A percentile compares a stretch with the other conserved stretches of the same genome.
Conservation (phyloP, 1,140 invertebrate genomes). For the Papilio glaucus region DNA sequence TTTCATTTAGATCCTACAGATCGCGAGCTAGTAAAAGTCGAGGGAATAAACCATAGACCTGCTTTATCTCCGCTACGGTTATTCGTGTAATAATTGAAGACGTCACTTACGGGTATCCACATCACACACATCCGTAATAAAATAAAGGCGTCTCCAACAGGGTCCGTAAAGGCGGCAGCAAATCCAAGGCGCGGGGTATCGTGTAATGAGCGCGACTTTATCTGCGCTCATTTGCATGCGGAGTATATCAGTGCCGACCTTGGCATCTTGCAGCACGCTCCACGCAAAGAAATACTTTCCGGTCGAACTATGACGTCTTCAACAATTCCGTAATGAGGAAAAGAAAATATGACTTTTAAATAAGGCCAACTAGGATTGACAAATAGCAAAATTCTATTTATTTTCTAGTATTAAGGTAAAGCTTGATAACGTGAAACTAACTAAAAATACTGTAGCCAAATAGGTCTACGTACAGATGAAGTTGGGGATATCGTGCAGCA, state of each 20-base stretch:
- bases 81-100: conserved; percentile 36
- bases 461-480: no score
- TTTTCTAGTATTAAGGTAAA: no score
- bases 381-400: no score
- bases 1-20: conserved; percentile 35
- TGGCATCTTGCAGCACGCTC: conserved; percentile 67
- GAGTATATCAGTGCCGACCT: conserved; percentile 75
- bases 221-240: conserved; percentile 77
- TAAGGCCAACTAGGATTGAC: not conserved
- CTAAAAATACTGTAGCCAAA: no score
- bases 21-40: conserved; percentile 10
- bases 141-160: conserved; percentile 67
- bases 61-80: conserved; percentile 10
- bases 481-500: no score
- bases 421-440: not conserved
- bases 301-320: not conserved
- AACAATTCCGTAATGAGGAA: not conserved
- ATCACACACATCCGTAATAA: conserved; percentile 75
- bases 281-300: conserved; percentile 43
- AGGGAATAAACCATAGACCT: conserved; percentile 6
- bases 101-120: conserved; percentile 61
- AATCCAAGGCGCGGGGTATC: conserved; percentile 61
- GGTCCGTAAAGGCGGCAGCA: conserved; percentile 59
- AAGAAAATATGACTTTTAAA: not conserved
- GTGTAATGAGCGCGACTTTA: conserved; percentile 75